These are phyloP conservation scores for Drosophila nigromelanica DNA, from an alignment of 1,140 invertebrate species.

Conservation along the genomic window DNA sequence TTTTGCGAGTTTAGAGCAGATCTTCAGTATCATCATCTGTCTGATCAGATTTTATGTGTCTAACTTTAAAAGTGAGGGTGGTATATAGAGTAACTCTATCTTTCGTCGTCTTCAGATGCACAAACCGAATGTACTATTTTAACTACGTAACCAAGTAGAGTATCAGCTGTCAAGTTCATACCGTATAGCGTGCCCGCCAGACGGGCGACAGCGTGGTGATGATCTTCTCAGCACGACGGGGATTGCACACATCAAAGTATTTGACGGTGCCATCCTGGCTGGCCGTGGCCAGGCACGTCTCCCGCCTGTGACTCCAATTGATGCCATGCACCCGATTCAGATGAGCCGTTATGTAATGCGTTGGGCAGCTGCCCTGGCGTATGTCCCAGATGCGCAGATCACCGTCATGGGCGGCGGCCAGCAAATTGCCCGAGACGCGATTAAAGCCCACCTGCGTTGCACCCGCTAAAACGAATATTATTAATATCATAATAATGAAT, in stretches of 20 bases:
- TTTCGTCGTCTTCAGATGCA: too few relatives aligned
- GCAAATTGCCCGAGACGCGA: constrained; percentile 90
- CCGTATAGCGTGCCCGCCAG: constrained; percentile 96
- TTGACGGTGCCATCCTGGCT: constrained; percentile 98
- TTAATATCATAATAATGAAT: too few relatives aligned
- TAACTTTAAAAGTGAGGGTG: too few relatives aligned
- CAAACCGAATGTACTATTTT: too few relatives aligned
- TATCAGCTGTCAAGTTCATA: constrained; percentile 74
- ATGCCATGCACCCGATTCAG: constrained; percentile 96
- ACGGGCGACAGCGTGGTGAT: constrained; percentile 94
- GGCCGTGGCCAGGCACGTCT: constrained; percentile 94
- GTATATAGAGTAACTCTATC: background rate
- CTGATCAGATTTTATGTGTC: too few relatives aligned
- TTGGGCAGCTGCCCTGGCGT: constrained; percentile 92
- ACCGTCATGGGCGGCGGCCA: constrained; percentile 97
- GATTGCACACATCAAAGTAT: constrained; percentile 96
- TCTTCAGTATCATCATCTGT: too few relatives aligned
- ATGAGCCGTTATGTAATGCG: constrained; percentile 97
- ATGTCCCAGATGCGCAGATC: constrained; percentile 98
- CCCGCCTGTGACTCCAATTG: constrained; percentile 95
- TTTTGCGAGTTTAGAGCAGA: too few relatives aligned
- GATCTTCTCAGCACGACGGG: constrained; percentile 91
- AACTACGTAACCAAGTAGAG: too few relatives aligned
- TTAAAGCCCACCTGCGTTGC: constrained; percentile 98
- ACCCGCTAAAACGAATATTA: constrained; percentile 87